Evolutionary conservation across 30 jellyfish, hydroid and myxozoan genomes (phyloP), one percentile per base, ranked within the genome.

Genomic region (Pseudorhiza aurosa): DNA sequence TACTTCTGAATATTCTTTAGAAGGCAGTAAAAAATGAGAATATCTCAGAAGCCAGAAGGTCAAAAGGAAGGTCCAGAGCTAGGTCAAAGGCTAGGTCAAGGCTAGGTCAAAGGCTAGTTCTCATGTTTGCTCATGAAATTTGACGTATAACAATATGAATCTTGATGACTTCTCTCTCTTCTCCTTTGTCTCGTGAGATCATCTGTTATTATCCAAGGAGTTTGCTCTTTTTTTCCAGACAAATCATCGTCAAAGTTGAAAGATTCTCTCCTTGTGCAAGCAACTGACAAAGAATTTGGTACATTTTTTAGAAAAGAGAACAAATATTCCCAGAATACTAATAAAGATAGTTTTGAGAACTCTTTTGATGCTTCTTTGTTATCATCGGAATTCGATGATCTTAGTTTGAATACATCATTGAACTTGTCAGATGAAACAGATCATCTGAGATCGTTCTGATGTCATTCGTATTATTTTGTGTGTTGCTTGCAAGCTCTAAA

Each of bases 391-490:
- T 25, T 73, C 7, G 86, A 73, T 17, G 75, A 73, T 32, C 25
- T 73, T 21, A 73, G 86, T 53, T 39, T 73, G 40, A 73, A 73
- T 24, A 51, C 86, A 0, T 73, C 86, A 32, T 12, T 73, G 35
- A 56, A 73, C 30, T 65, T 73, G 11, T 73, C 86, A 43, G 86
- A 73, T 36, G 86, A 73, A 32, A 17, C 35, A 32, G 86, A 73
- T 57, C 39, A 64, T 0, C 37, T 51, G 19, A 33, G 36, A 21
- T 53, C 67, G 24, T 53, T 8, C 14, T 53, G 24, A 21, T n/a
- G n/a, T n/a, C n/a, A n/a, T n/a, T n/a, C n/a, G n/a, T n/a, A n/a
- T n/a, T n/a, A n/a, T n/a, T n/a, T n/a, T n/a, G n/a, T n/a, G n/a
- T n/a, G n/a, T n/a, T n/a, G n/a, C n/a, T n/a, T n/a, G n/a, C n/a